Evolutionary conservation across 2,888 invertebrate species (phyloP), one percentile per base, ranked within the genome.

Genomic region (Ypsolopha sequella): DNA sequence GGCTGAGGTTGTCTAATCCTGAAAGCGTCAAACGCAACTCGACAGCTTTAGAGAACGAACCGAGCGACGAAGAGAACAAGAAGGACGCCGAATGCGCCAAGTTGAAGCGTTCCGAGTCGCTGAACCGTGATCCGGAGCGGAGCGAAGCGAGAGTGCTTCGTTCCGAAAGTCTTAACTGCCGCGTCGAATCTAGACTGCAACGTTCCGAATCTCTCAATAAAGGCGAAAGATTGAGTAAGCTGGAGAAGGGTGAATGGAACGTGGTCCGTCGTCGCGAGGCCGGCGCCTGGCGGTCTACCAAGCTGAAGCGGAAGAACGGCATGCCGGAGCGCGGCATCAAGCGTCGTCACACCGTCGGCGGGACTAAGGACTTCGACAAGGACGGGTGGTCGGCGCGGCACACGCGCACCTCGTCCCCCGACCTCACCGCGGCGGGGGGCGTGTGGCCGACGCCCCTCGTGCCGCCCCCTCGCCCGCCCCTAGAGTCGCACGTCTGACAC

Each of bases 341-440:
- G 78, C 89, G 97, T 44, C 89, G 97, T 35, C 96, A 97, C 81
- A 97, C 97, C 0, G 96, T 97, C 7, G 96, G 96, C 56, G 96
- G 97, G 51, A 94, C 95, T n/a, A 95, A 95, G 78, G 96, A 96
- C 79, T 93, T 87, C 74, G 87, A 86, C 73, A 86, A 86, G 87
- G 89, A 87, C 87, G 88, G 86, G 68, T 80, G 90, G 90, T 74
- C 87, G 79, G 84, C 89, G 78, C 76, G 89, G 58, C 81, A 88
- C 84, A 80, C 89, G 81, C 76, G 89, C 80, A 88, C 88, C 60
- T 84, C 89, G 61, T 79, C 90, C 76, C 85, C 89, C 63, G 89
- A 89, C 86, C 80, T 89, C 65, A 66, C 85, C 64, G 78, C 73
- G 66, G 66, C 62, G 60, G 53, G 48, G 54, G 61, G 68, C 63